These are phyloP conservation scores for Delphinus delphis DNA, from an alignment of 2,113 vertebrate species.

Conservation along the genomic window DNA sequence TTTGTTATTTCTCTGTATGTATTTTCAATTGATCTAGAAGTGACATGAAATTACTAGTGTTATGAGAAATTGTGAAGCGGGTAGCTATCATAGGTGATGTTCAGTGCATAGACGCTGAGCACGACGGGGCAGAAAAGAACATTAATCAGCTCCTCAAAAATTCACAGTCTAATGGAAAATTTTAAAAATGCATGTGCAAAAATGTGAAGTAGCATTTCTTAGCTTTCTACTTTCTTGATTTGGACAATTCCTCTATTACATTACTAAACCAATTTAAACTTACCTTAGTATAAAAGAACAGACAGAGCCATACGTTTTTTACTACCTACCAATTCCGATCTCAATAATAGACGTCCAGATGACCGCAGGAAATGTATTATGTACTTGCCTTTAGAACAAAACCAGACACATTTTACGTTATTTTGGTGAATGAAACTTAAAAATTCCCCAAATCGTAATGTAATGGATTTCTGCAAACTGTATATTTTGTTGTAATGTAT, in stretches of 20 bases:
- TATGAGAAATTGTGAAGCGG: not conserved
- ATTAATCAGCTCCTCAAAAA: not conserved
- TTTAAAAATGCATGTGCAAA: not conserved
- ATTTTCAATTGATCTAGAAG: not conserved
- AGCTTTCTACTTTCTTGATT: not conserved
- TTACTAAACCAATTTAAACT: not conserved
- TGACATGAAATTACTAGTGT: not conserved
- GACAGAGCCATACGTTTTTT: not conserved
- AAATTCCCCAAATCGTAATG: not conserved
- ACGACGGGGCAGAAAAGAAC: not conserved
- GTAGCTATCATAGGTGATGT: not conserved
- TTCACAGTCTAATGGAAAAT: not conserved
- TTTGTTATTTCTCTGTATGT: not conserved
- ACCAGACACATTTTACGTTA: not conserved
- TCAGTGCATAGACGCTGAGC: rapidly evolving
- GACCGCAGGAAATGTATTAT: not conserved
- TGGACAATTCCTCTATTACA: not conserved
- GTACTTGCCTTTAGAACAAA: not conserved
- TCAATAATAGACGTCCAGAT: not conserved
- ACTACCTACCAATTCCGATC: not conserved
- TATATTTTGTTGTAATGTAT: not conserved
- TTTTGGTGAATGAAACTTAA: not conserved
- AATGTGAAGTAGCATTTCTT: not conserved
- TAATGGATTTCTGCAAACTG: not conserved
- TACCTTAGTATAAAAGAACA: not conserved